Conservation (phyloP, 1,140 invertebrate species). For the Lepidurus arcticus region DNA sequence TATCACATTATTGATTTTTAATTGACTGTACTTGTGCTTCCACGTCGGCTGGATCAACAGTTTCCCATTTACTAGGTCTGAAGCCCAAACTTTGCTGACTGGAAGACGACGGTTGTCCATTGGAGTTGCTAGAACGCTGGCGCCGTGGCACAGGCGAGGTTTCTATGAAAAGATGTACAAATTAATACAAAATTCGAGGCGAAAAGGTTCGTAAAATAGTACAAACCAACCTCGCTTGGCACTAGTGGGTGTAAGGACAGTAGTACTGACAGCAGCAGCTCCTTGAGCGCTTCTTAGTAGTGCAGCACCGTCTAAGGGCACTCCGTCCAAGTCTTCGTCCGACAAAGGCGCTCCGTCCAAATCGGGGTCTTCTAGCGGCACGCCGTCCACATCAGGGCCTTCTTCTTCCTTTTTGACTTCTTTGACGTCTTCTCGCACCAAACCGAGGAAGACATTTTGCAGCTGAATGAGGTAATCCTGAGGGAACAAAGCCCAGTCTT, state of each 20-base stretch:
- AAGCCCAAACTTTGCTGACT: slow-evolving; percentile 46
- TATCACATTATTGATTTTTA: too few relatives aligned
- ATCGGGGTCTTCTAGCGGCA: slow-evolving; percentile 42
- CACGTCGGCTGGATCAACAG: slow-evolving; percentile 77
- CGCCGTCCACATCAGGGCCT: slow-evolving; percentile 40
- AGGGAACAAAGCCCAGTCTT: slow-evolving; percentile 96
- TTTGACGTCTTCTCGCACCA: slow-evolving; percentile 23
- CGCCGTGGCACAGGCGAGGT: not conserved
- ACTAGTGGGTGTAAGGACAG: not conserved
- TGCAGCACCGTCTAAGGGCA: slow-evolving; percentile 73
- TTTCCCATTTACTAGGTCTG: slow-evolving; percentile 92
- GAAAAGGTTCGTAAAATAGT: not conserved
- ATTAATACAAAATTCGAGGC: not conserved
- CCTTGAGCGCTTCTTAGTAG: slow-evolving; percentile 58
- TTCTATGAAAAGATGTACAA: not conserved
- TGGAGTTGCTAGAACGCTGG: not conserved
- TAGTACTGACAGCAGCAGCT: slow-evolving; percentile 20
- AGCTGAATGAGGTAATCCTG: slow-evolving; percentile 85
- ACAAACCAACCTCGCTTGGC: not conserved
- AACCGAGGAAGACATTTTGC: slow-evolving; percentile 84
- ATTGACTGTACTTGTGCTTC: slow-evolving; percentile 45
- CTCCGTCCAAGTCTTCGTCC: slow-evolving; percentile 61
- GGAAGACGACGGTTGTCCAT: slow-evolving; percentile 29
- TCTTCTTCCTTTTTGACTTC: slow-evolving; percentile 26
- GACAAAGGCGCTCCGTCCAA: slow-evolving; percentile 41